Conservation (phyloP, 92 coral and sea anemone species). For the Diadumene lineata region DNA sequence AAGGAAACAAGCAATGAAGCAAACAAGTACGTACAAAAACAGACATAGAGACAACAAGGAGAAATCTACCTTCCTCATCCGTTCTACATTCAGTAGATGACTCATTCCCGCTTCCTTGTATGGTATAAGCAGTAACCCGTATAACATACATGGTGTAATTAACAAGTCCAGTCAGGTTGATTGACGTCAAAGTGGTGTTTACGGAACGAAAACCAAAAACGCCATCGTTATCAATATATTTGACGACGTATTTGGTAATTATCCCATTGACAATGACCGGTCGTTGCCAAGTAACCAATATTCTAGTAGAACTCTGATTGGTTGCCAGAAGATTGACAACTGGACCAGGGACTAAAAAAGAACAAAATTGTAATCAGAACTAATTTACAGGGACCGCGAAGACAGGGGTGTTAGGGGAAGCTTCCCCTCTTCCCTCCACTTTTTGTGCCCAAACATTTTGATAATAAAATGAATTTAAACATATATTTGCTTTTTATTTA, state of each 20-base stretch:
- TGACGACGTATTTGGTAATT: conserved; percentile 38
- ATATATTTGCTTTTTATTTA: too few species aligned
- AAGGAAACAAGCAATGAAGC: too few species aligned
- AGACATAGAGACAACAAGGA: too few species aligned
- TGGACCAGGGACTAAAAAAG: conserved; percentile 50
- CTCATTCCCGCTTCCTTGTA: conserved; percentile 56
- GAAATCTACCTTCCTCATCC: conserved; percentile 62
- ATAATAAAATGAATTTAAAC: too few species aligned
- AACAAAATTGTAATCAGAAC: not conserved
- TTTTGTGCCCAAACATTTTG: too few species aligned
- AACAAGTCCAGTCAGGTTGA: conserved; percentile 25
- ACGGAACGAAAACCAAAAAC: not conserved
- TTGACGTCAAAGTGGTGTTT: conserved; percentile 20
- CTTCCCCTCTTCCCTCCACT: too few species aligned
- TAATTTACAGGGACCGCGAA: not conserved
- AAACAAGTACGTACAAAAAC: too few species aligned
- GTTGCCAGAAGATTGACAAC: conserved; percentile 39
- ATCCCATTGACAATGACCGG: conserved; percentile 39
- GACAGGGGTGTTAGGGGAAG: too few species aligned
- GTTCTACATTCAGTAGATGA: conserved; percentile 34
- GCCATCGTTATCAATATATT: conserved; percentile 16
- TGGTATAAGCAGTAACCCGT: conserved; percentile 63
- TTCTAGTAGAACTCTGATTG: conserved; percentile 37
- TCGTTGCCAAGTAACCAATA: conserved; percentile 27
- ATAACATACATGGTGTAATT: conserved; percentile 54